Conservation (phyloP, 2,113 vertebrate genomes). For the Martes martes region DNA sequence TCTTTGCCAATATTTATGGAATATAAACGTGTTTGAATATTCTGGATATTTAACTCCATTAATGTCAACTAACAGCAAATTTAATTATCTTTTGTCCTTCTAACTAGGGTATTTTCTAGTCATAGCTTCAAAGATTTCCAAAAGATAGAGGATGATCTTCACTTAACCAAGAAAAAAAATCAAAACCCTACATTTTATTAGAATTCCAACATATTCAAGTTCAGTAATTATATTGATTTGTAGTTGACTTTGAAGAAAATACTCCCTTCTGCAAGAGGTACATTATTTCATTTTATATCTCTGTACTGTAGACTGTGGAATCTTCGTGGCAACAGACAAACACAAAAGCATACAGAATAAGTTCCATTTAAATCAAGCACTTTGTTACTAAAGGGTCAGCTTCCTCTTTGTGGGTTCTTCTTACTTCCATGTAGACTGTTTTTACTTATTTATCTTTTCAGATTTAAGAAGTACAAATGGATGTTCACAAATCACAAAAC, state of each 20-base stretch:
- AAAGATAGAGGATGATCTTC: neutral
- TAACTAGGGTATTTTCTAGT: neutral
- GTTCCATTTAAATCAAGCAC: neutral
- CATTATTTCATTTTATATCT: constrained; percentile 6
- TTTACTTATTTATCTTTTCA: neutral
- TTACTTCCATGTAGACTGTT: neutral
- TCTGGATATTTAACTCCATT: neutral
- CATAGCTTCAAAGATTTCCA: neutral
- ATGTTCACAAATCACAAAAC: neutral
- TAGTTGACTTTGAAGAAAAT: neutral
- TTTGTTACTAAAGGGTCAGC: neutral
- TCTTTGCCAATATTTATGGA: neutral
- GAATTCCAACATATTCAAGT: neutral
- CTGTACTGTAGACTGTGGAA: neutral
- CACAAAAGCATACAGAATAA: neutral
- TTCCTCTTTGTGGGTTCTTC: neutral
- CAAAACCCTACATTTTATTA: neutral
- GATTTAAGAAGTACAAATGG: neutral
- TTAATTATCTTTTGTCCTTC: neutral
- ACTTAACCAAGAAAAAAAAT: neutral
- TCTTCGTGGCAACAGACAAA: neutral
- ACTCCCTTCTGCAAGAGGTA: neutral
- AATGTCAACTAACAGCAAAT: neutral
- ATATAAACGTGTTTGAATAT: neutral
- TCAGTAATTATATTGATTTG: neutral